These are phyloP conservation scores for Serinus canaria DNA, from an alignment of 2,113 vertebrate genomes.

Conservation along the genomic window DNA sequence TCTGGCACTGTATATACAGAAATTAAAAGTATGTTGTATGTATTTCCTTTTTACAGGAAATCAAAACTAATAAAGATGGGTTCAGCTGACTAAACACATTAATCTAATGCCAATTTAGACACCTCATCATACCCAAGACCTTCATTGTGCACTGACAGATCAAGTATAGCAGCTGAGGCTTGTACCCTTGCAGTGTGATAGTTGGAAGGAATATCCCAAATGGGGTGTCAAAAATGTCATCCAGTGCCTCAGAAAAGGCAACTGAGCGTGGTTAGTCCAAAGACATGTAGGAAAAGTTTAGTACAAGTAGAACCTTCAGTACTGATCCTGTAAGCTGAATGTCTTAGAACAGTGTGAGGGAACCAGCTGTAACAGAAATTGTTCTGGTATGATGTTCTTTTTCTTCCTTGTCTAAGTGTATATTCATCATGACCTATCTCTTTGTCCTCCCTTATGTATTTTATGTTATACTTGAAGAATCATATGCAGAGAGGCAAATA, in stretches of 20 bases:
- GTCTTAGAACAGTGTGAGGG: background rate
- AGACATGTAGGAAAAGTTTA: background rate
- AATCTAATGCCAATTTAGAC: background rate
- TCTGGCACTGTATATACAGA: background rate
- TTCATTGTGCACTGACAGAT: background rate
- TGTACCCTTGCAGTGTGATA: background rate
- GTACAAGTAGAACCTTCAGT: background rate
- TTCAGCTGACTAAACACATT: background rate
- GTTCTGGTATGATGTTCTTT: background rate
- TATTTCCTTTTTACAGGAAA: background rate
- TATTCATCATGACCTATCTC: background rate
- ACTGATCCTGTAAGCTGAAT: background rate
- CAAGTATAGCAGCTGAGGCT: background rate
- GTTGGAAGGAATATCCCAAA: background rate
- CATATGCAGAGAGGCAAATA: background rate
- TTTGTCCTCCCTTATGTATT: background rate
- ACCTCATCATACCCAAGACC: background rate
- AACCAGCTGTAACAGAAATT: background rate
- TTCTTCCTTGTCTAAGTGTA: background rate
- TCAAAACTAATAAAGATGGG: background rate
- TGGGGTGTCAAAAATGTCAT: background rate
- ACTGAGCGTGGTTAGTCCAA: background rate
- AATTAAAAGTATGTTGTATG: background rate
- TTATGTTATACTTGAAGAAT: background rate
- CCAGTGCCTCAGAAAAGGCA: background rate